A percentile compares a stretch with the other conserved stretches of the same genome.
Evolutionary conservation across 2,888 invertebrate species (phyloP).

Genomic region (Mayetiola destructor): DNA sequence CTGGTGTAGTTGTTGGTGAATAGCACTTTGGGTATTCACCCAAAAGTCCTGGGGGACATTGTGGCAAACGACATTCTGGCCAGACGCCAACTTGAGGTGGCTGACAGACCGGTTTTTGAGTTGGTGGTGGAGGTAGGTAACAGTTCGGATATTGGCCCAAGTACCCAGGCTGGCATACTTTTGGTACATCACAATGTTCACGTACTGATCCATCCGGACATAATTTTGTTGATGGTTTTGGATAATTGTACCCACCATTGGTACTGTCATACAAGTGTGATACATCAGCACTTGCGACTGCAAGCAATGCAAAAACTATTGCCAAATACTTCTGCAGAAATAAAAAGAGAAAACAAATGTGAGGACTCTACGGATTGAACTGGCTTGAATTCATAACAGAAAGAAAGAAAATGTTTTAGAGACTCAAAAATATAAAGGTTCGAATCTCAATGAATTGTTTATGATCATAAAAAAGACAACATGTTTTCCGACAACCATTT

Average conservation of each 20-base stretch:
- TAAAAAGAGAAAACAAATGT: background rate
- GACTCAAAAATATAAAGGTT: too few relatives aligned
- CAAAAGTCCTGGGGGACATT: background rate
- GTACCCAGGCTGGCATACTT: background rate
- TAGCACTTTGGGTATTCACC: background rate
- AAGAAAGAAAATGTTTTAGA: background rate
- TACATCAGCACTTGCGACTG: constrained; percentile 6
- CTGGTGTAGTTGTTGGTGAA: background rate
- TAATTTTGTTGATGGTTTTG: constrained; percentile 6
- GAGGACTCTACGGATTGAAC: background rate
- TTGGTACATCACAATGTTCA: constrained; percentile 5
- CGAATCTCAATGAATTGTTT: background rate
- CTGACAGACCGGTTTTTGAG: background rate
- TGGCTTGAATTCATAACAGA: background rate
- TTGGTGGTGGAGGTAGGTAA: background rate
- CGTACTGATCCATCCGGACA: constrained; percentile 13
- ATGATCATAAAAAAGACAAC: background rate
- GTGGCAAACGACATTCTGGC: background rate
- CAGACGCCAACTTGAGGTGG: background rate
- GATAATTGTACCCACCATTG: constrained; percentile 1
- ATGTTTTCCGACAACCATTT: constrained; percentile 4
- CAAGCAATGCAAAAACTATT: background rate
- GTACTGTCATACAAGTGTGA: constrained; percentile 4
- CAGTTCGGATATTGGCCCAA: background rate
- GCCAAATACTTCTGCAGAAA: constrained; percentile 1